Evolutionary conservation across 2,113 vertebrate species (phyloP).

Genomic region (Macquaria ambigua): DNA sequence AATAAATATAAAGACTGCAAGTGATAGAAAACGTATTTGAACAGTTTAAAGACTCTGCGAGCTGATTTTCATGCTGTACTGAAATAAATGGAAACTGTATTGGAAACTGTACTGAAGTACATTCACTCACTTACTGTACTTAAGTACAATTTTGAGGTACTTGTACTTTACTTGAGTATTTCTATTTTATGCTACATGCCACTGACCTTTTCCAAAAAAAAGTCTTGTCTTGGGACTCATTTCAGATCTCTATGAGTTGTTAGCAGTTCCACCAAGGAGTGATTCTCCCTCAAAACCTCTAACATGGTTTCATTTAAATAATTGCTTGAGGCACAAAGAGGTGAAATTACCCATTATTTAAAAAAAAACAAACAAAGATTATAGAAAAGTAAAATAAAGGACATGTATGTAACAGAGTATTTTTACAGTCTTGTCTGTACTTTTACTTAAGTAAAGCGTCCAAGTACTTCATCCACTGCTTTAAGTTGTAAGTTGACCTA

Average conservation of each 20-base stretch:
- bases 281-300: background rate
- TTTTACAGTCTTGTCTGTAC: background rate
- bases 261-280: too few species aligned
- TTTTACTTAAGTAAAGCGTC: background rate
- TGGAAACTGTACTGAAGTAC: background rate
- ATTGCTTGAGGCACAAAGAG: background rate
- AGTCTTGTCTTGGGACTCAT: too few species aligned
- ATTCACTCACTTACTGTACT: background rate
- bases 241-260: too few species aligned
- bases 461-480: background rate
- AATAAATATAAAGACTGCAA: background rate
- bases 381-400: too few species aligned
- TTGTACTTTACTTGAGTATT: background rate
- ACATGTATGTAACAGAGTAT: background rate
- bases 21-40: background rate
- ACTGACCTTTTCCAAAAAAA: too few species aligned
- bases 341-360: too few species aligned
- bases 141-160: background rate
- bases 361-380: too few species aligned
- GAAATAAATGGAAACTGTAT: background rate
- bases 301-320: background rate
- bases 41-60: background rate
- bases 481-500: background rate
- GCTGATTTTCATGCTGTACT: background rate
- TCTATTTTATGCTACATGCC: background rate